Evolutionary conservation across 2,888 invertebrate species (phyloP), one percentile per base, ranked within the genome.

Genomic region (Imbricaverruca yamaguchii): DNA sequence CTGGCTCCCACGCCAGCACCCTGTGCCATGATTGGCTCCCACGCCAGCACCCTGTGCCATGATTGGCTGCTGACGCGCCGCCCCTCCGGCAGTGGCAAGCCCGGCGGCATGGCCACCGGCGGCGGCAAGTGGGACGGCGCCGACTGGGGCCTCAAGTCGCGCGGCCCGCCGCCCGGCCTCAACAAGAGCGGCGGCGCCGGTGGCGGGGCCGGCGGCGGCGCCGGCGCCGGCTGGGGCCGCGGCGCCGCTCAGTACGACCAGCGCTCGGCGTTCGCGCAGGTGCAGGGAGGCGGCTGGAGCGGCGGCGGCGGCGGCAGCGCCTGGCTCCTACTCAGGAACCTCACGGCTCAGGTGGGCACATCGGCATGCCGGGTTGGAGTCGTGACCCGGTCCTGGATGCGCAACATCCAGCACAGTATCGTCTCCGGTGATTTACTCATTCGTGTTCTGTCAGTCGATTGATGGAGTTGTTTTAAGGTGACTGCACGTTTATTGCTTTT

Each of bases 271-370:
- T 74, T 74, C 21, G 74, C 74, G 6, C 53, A 18, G 3, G 74
- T 74, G 21, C 74, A 74, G 53, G 74, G 55, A 53, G 74, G 74
- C 53, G 74, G 74, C 53, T 74, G 74, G 82, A 85, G 81, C 53
- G 82, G 85, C 80, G 82, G 81, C 53, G 82, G 85, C 80, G 82
- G 87, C 61, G 80, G 81, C 80, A 84, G 84, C 63, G 82, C 86
- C 77, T 88, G 88, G 86, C 86, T 97, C 84, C 89, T 97, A 84
- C 90, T 97, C 83, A 94, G 94, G 89, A 97, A 97, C 90, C 91
- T 97, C 85, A 96, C 96, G 84, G 94, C 96, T 85, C 96, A 95
- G 92, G 94, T 94, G 88, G 84, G 85, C 84, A 80, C 2, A 11
- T 21, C 13, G 18, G 61, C 10, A 15, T 61, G 67, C 9, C 23